A percentile compares a stretch with the other conserved stretches of the same genome.
phyloP scores from a whole-genome alignment of 2,797 vertebrate genomes.

The Lepus townsendii region DNA sequence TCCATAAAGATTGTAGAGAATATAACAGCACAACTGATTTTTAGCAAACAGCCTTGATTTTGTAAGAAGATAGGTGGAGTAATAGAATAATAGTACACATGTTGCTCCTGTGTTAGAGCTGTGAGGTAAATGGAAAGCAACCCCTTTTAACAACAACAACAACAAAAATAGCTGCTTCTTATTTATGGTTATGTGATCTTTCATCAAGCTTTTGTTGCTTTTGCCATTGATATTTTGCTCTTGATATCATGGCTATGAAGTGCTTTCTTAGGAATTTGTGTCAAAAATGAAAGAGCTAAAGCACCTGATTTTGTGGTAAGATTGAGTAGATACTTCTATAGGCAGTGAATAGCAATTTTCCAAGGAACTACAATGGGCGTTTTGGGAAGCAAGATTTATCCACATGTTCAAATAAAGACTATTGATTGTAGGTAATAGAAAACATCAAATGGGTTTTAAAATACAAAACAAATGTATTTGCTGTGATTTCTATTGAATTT shows the following conservation, averaged over 20 bases:
- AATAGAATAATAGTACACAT: constrained; percentile 67
- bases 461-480: constrained; percentile 72
- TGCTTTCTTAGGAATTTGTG: constrained; percentile 54
- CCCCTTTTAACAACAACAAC: constrained; percentile 69
- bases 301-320: constrained; percentile 17
- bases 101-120: constrained; percentile 53
- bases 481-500: constrained; percentile 70
- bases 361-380: constrained; percentile 67
- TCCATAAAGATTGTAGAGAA: constrained; percentile 78
- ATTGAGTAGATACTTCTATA: constrained; percentile 52
- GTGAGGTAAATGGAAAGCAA: constrained; percentile 48
- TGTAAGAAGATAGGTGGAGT: constrained; percentile 68
- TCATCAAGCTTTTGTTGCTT: constrained; percentile 74
- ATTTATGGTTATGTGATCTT: constrained; percentile 74
- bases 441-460: constrained; percentile 70
- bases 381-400: constrained; percentile 78
- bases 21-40: constrained; percentile 82
- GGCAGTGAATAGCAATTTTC: constrained; percentile 80
- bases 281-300: constrained; percentile 51
- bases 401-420: constrained; percentile 80
- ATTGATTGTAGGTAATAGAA: constrained; percentile 77
- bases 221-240: constrained; percentile 38
- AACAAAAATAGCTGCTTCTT: constrained; percentile 58
- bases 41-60: constrained; percentile 80
- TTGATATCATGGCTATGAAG: constrained; percentile 46